These are phyloP conservation scores for Platyscapa corneri DNA, from an alignment of 1,140 invertebrate species.

Conservation along the genomic window DNA sequence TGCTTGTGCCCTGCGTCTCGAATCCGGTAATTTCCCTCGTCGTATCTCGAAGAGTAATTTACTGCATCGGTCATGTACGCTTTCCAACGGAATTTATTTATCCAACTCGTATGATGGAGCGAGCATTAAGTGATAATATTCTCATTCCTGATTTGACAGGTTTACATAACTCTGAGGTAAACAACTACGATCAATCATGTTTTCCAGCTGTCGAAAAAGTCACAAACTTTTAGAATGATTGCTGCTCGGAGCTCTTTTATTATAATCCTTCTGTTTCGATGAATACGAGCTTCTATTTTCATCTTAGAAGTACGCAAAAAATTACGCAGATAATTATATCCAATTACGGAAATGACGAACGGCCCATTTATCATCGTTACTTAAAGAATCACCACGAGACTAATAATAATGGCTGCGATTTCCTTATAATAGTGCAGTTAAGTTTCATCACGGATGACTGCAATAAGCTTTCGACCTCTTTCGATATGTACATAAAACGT, in stretches of 20 bases:
- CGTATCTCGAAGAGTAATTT: not conserved
- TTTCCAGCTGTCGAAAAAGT: constrained; percentile 48
- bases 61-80: not conserved
- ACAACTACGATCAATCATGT: constrained; percentile 52
- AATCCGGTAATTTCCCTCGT: not conserved
- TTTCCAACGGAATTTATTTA: constrained; percentile 35
- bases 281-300: constrained; percentile 39
- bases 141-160: constrained; percentile 45
- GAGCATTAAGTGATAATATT: constrained; percentile 48
- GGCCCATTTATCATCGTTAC: constrained; percentile 49
- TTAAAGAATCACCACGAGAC: constrained; percentile 33
- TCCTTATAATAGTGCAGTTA: constrained; percentile 43
- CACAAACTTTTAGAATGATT: constrained; percentile 48
- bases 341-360: constrained; percentile 41
- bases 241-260: constrained; percentile 13
- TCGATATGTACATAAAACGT: constrained; percentile 22
- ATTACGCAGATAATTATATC: constrained; percentile 40
- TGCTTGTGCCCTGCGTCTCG: not conserved
- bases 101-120: constrained; percentile 34
- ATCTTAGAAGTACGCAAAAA: constrained; percentile 7
- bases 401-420: constrained; percentile 41
- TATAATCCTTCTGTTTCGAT: constrained; percentile 19
- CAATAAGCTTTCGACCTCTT: constrained; percentile 35
- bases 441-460: constrained; percentile 45
- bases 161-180: constrained; percentile 46